Percentiles rank a stretch among this genome's conserved stretches.
Conservation (phyloP, 1,140 invertebrate species). For the Dendroctonus ponderosae region DNA sequence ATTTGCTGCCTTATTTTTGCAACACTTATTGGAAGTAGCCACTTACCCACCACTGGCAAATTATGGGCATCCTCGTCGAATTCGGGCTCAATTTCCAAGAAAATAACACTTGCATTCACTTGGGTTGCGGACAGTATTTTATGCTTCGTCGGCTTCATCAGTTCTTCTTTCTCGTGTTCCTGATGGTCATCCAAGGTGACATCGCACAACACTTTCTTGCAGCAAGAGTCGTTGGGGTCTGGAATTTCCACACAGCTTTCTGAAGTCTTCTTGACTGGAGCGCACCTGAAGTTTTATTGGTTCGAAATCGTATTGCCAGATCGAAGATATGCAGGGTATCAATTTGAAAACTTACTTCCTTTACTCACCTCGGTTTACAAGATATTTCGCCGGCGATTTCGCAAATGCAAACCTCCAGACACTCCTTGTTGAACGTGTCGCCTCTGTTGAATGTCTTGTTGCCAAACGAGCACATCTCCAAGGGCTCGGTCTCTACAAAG, state of each 20-base stretch:
- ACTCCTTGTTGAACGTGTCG: constrained; percentile 74
- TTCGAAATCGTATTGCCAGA: constrained; percentile 13
- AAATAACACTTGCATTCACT: constrained; percentile 48
- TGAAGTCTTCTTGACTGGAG: constrained; percentile 53
- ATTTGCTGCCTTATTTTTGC: neutral
- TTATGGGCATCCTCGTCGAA: constrained; percentile 42
- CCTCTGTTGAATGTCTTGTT: constrained; percentile 72
- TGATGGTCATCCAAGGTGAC: constrained; percentile 69
- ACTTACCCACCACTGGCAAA: constrained; percentile 39
- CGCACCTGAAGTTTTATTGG: constrained; percentile 52
- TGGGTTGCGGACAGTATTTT: constrained; percentile 49
- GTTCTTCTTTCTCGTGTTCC: constrained; percentile 54
- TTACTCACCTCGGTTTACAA: constrained; percentile 65
- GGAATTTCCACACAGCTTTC: constrained; percentile 72
- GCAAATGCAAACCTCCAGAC: constrained; percentile 74
- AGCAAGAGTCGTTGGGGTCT: constrained; percentile 78
- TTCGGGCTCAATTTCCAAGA: constrained; percentile 47
- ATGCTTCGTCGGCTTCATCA: constrained; percentile 27
- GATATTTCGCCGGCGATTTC: constrained; percentile 67
- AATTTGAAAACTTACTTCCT: neutral
- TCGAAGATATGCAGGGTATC: no score
- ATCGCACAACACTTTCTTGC: constrained; percentile 79
- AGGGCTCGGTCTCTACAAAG: constrained; percentile 45
- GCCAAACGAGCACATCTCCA: constrained; percentile 69
- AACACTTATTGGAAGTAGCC: neutral